These are phyloP conservation scores for Macquaria australasica DNA, from an alignment of 2,113 vertebrate species.

Conservation along the genomic window DNA sequence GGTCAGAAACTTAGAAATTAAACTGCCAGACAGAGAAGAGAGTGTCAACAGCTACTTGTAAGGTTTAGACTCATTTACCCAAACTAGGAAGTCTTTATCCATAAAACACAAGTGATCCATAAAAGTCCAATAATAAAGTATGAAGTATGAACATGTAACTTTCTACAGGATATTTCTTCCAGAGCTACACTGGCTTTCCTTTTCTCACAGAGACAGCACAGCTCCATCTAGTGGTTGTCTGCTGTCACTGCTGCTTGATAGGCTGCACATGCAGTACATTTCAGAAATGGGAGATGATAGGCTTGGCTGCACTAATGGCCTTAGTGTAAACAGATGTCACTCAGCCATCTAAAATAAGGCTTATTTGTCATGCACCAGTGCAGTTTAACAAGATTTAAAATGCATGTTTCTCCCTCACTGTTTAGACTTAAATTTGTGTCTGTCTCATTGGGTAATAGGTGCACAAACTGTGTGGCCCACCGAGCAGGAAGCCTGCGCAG, in stretches of 20 bases:
- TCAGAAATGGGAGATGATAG: constrained; percentile 32
- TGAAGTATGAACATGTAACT: background rate
- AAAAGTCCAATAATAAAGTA: background rate
- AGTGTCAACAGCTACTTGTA: background rate
- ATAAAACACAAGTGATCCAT: background rate
- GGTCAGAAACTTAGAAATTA: background rate
- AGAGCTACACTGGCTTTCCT: background rate
- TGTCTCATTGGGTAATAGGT: constrained; percentile 78
- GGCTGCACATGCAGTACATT: constrained; percentile 1
- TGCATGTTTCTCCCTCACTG: constrained; percentile 21
- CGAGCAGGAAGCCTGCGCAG: constrained; percentile 77
- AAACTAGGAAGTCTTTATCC: background rate
- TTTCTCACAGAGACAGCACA: constrained; percentile 32
- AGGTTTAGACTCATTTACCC: background rate
- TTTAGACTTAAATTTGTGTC: constrained; percentile 36
- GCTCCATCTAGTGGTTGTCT: constrained; percentile 68
- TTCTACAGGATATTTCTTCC: background rate
- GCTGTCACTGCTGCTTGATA: constrained; percentile 15
- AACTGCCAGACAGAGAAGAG: constrained; percentile 6
- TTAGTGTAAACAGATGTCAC: constrained; percentile 29
- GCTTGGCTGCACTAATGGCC: constrained; percentile 50
- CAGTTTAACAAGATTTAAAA: constrained; percentile 41
- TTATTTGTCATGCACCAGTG: constrained; percentile 35
- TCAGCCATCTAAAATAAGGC: constrained; percentile 34
- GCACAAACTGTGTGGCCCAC: constrained; percentile 86